Conservation (phyloP, 2,888 invertebrate genomes). For the Eupithecia insigniata region DNA sequence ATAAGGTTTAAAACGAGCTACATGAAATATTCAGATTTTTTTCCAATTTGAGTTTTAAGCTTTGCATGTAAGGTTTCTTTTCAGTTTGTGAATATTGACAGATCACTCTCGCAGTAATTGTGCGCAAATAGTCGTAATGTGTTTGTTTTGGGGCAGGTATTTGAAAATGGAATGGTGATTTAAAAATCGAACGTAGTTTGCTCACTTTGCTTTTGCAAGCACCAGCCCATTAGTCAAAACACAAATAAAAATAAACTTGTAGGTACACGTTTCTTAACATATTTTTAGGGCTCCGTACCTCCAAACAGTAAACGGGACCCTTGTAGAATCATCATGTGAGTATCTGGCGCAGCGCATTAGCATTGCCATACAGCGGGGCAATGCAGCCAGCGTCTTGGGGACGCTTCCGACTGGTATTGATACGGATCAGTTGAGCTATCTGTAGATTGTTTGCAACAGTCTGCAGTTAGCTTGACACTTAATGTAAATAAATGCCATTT, state of each 20-base stretch:
- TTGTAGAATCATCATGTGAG: background rate
- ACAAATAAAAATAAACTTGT: background rate
- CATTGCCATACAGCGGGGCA: too few relatives aligned
- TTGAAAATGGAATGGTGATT: slow-evolving; percentile 22
- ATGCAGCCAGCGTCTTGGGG: too few relatives aligned
- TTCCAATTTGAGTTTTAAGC: slow-evolving; percentile 15
- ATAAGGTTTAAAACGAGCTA: slow-evolving; percentile 18
- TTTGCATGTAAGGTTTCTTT: slow-evolving; percentile 9
- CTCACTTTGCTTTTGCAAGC: slow-evolving; percentile 35
- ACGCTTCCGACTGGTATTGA: too few relatives aligned
- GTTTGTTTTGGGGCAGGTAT: slow-evolving; percentile 19
- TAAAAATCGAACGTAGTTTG: slow-evolving; percentile 22
- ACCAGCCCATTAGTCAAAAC: background rate
- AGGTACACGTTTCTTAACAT: background rate
- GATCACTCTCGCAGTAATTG: slow-evolving; percentile 34
- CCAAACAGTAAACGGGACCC: background rate
- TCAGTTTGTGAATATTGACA: slow-evolving; percentile 32
- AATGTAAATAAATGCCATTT: background rate
- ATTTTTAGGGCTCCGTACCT: background rate
- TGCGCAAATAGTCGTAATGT: slow-evolving; percentile 38
- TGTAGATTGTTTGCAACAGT: too few relatives aligned
- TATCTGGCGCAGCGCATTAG: too few relatives aligned
- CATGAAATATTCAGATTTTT: background rate
- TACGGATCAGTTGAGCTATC: too few relatives aligned
- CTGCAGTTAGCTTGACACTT: too few relatives aligned